Base-by-base conservation (phyloP, 1,140 invertebrate genomes). In the Scaptomyza pallida region DNA sequence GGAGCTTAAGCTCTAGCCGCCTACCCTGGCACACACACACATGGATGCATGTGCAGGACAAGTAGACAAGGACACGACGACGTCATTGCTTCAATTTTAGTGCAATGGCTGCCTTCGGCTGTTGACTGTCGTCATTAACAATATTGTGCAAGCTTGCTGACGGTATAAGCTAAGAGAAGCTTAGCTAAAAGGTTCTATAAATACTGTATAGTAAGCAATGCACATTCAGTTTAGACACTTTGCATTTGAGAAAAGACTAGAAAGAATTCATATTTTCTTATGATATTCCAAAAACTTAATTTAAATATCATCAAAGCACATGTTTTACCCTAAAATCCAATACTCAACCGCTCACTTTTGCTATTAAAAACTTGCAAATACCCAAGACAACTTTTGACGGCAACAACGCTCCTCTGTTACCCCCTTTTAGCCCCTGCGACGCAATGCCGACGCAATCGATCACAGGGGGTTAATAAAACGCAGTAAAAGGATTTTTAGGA, bases 391-490 rank as follows among this genome's bases (percentile, higher is more conserved):
- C 54, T 71, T 75, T 65, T 62, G 35, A 43, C 16, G 65, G 43
- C 65, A 30, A 48, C 50, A 19, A 37, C 35, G 44, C 37, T 8
- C 8, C 26, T 1, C 6, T 55, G 44, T n/a, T 64, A 44, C 33
- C 37, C 54, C 30, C 45, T 15, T 6, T 30, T 2, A 9, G 0
- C 26, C 5, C 26, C 6, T 44, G 61, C 61, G 52, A 30, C 62
- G 62, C 62, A 72, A 55, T 71, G 68, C 68, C 57, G 52, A 43
- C 51, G 72, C 68, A 75, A 75, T 75, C 72, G 68, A 75, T 75
- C 72, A 75, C 69, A 37, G 56, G 72, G 72, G 72, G 68, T 72
- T 75, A 72, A 75, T 75, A 75, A 75, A 75, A 72, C 48, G 69
- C 61, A 72, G 35, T 37, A 43, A 44, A 60, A 35, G 50, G 43